Percentiles rank a stretch among this genome's conserved stretches.
phyloP scores from a whole-genome alignment of 1,140 invertebrate genomes.

The Bilobella aurantiaca region DNA sequence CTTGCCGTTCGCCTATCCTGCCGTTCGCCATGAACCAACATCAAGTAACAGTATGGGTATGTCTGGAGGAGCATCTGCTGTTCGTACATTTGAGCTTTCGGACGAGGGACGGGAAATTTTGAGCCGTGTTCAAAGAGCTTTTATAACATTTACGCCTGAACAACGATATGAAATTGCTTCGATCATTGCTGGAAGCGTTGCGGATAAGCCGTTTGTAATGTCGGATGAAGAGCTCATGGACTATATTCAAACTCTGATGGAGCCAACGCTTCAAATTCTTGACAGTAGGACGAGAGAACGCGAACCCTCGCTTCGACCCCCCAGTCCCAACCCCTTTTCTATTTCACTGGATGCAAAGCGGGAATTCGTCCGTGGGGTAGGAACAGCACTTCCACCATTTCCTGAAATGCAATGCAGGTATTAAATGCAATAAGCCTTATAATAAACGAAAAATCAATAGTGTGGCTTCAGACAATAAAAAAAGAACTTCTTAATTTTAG shows the following conservation, averaged over 20 bases:
- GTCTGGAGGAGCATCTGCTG: not conserved
- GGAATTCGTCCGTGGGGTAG: not conserved
- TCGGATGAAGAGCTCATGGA: not conserved
- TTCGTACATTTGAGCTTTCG: not conserved
- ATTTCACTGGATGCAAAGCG: not conserved
- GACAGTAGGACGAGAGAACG: not conserved
- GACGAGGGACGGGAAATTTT: not conserved
- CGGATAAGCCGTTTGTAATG: not conserved
- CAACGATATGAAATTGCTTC: not conserved
- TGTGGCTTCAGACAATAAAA: no score
- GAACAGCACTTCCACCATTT: not conserved
- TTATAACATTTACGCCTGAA: constrained; percentile 4
- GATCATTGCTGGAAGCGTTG: not conserved
- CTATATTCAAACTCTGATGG: not conserved
- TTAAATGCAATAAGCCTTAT: no score
- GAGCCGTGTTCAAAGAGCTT: not conserved
- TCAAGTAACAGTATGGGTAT: no score
- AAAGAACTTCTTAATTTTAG: no score
- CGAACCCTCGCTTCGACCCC: not conserved
- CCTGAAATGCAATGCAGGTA: not conserved
- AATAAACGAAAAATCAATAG: no score
- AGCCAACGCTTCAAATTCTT: not conserved
- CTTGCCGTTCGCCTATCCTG: no score
- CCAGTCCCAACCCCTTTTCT: not conserved
- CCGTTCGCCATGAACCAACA: no score